Percentiles rank a stretch among this genome's conserved stretches.
These are phyloP conservation scores for Anguilla pacifica DNA, from an alignment of 2,797 vertebrate species.

Conservation along the genomic window DNA sequence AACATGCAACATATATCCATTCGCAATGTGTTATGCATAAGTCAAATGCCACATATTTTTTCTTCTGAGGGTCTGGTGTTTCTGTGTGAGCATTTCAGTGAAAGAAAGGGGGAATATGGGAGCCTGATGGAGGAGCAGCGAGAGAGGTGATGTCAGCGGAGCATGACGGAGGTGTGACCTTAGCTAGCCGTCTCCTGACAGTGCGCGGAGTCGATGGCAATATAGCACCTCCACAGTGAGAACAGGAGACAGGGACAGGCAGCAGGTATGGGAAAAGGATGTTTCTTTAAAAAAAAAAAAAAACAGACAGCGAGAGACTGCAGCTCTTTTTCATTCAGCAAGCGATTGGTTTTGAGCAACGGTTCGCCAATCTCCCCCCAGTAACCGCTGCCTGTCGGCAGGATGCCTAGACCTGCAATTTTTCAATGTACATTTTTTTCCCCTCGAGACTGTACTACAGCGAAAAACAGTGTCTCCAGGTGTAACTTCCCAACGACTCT, in stretches of 20 bases:
- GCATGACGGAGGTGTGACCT: not conserved
- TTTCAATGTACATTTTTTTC: not conserved
- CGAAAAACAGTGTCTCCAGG: conserved; percentile 9
- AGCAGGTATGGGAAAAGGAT: not conserved
- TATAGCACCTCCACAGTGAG: not conserved
- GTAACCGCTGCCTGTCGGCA: not conserved
- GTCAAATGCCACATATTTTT: not conserved
- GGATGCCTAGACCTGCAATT: conserved; percentile 1
- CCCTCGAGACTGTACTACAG: not conserved
- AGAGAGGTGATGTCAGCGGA: not conserved
- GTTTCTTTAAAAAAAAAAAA: no score
- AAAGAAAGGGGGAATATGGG: not conserved
- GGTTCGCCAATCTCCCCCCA: not conserved
- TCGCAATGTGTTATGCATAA: not conserved
- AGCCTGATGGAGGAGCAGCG: not conserved
- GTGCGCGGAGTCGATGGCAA: not conserved
- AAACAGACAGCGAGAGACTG: not conserved
- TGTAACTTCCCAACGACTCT: not conserved
- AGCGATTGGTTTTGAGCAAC: not conserved
- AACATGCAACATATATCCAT: not conserved
- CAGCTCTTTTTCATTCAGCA: not conserved
- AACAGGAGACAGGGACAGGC: not conserved
- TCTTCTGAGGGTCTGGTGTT: not conserved
- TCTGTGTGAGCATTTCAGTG: not conserved
- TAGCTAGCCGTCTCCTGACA: not conserved